Evolutionary conservation across 2,888 invertebrate genomes (phyloP), one percentile per base, ranked within the genome.

Genomic region (Caenorhabditis afra): DNA sequence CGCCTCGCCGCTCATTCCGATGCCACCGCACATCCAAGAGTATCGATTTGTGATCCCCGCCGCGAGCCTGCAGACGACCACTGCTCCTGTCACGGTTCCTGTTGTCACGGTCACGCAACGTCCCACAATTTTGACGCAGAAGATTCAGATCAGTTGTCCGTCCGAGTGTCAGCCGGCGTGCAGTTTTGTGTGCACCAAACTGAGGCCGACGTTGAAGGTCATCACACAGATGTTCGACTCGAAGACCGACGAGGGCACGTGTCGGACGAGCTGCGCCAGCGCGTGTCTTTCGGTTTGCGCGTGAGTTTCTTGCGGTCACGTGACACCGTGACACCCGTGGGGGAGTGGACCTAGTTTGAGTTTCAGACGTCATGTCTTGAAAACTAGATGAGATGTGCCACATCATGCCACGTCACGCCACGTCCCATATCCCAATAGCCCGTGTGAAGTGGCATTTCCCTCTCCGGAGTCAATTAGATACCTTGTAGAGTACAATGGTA

Each of bases 41-140:
- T 83, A 81, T 68, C 75, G 76, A 23, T 83, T 83, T 23, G 68
- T 83, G 41, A 76, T 83, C 65, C 83, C 83, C 12, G 67, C 81
- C 7, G 59, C 55, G 14, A 57, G 53, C n/a, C 35, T 67, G 39
- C 53, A 37, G 14, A 29, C 57, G 23, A 74, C 39, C 7, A 53
- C 62, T 1, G n/a, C 62, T n/a, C 41, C 41, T 39, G 47, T 57
- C 22, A 53, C 53, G 20, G 55, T 53, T n/a, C n/a, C n/a, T n/a
- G n/a, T n/a, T n/a, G n/a, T n/a, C n/a, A n/a, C n/a, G n/a, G n/a
- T n/a, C n/a, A n/a, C n/a, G n/a, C n/a, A n/a, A n/a, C n/a, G n/a
- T n/a, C n/a, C n/a, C n/a, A n/a, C n/a, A n/a, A 47, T 73, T 41
- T 35, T 58, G 35, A 73, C 55, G 8, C 73, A 64, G 37, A 73